These are phyloP conservation scores for Reticulitermes lucifugus DNA, from an alignment of 2,888 invertebrate species.

Conservation along the genomic window DNA sequence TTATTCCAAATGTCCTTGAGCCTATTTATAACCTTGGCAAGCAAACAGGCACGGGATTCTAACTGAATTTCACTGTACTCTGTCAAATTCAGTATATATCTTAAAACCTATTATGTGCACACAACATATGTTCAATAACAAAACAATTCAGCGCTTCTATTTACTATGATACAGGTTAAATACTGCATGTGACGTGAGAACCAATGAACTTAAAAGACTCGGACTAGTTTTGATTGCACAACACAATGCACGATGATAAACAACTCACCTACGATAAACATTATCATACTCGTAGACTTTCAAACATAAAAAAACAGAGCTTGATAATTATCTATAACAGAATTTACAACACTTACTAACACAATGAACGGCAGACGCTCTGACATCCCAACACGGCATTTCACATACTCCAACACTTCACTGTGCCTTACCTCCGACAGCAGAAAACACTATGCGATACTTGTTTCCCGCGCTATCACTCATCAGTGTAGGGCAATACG, in stretches of 20 bases:
- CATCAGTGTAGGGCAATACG: conserved; percentile 47
- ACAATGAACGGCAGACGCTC: neutral
- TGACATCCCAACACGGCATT: neutral
- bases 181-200: neutral
- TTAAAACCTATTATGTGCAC: neutral
- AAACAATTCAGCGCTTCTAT: neutral
- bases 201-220: neutral
- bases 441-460: conserved; percentile 43
- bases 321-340: neutral
- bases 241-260: conserved; percentile 50
- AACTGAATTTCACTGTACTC: neutral
- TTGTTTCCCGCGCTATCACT: conserved; percentile 54
- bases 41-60: conserved; percentile 2
- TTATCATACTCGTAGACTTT: conserved; percentile 29
- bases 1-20: conserved; percentile 35
- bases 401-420: neutral
- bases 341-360: neutral
- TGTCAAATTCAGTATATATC: neutral
- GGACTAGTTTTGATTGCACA: conserved; percentile 52
- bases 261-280: conserved; percentile 37
- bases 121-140: conserved; percentile 30
- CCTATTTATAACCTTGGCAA: conserved; percentile 44
- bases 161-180: neutral
- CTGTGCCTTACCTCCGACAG: conserved; percentile 43
- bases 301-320: neutral